A percentile compares a stretch with the other conserved stretches of the same genome.
Evolutionary conservation across 30 jellyfish, hydroid and myxozoan species (phyloP).

Genomic region (Pseudorhiza aurosa): DNA sequence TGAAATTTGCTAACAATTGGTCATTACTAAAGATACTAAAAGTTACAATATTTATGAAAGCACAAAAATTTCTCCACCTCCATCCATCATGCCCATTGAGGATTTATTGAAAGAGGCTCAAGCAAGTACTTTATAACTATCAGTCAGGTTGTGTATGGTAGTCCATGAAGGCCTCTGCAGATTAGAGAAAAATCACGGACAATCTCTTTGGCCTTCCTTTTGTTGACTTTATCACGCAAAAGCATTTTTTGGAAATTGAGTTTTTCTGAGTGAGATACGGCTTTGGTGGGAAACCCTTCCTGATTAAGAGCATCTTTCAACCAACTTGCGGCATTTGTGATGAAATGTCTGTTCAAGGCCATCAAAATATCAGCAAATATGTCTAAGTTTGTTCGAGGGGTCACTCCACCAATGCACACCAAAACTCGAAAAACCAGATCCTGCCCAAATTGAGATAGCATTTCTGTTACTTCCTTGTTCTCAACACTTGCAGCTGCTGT

Average conservation of each 20-base stretch:
- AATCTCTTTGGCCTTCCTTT: constrained; percentile 66
- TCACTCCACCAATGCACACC: constrained; percentile 73
- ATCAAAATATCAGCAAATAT: constrained; percentile 74
- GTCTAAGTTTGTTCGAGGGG: constrained; percentile 79
- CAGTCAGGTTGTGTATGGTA: constrained; percentile 58
- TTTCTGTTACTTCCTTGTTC: constrained; percentile 20
- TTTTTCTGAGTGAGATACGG: constrained; percentile 60
- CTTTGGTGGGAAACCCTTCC: constrained; percentile 68
- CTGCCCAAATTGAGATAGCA: constrained; percentile 71
- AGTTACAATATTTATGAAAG: too few species aligned
- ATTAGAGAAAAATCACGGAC: constrained; percentile 77
- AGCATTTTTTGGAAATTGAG: constrained; percentile 71
- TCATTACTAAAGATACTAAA: too few species aligned
- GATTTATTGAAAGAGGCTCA: too few species aligned
- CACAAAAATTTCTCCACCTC: too few species aligned
- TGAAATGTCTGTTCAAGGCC: constrained; percentile 60
- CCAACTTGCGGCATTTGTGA: constrained; percentile 58
- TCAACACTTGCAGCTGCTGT: constrained; percentile 34
- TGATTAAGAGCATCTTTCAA: constrained; percentile 34
- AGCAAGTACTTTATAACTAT: background rate
- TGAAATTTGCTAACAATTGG: too few species aligned
- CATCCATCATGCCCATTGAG: too few species aligned
- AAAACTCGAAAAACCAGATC: constrained; percentile 56
- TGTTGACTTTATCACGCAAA: constrained; percentile 68
- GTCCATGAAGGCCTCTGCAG: constrained; percentile 90